Evolutionary conservation across 1,140 invertebrate genomes (phyloP).

Genomic region (Solenopsis invicta): DNA sequence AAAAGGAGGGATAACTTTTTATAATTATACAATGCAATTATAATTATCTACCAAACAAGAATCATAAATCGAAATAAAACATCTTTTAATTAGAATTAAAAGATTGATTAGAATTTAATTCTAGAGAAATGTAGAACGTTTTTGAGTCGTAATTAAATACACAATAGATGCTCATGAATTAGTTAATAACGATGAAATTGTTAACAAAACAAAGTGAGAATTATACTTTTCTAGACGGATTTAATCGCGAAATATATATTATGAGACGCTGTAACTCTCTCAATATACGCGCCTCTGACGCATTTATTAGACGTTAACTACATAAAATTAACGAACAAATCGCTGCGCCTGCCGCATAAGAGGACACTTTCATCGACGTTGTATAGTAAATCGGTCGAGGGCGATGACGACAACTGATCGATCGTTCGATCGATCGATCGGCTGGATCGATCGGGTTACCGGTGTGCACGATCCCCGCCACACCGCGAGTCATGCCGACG

Average conservation of each 20-base stretch:
- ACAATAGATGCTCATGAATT: background rate
- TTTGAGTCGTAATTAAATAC: background rate
- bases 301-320: constrained; percentile 62
- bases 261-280: too few species aligned
- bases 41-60: background rate
- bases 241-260: constrained; percentile 50
- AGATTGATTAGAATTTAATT: background rate
- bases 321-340: constrained; percentile 72
- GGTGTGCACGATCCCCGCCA: constrained; percentile 63
- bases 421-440: constrained; percentile 80
- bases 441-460: constrained; percentile 76
- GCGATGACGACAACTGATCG: constrained; percentile 70
- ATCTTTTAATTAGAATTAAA: background rate
- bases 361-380: constrained; percentile 68
- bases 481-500: constrained; percentile 78
- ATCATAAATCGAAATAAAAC: constrained; percentile 41
- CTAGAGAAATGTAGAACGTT: background rate
- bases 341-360: constrained; percentile 59
- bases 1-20: background rate
- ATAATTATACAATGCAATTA: background rate
- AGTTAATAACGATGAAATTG: constrained; percentile 50
- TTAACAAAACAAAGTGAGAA: constrained; percentile 39
- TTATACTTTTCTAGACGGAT: constrained; percentile 49
- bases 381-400: constrained; percentile 51
- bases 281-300: too few species aligned